Conservation (phyloP, 2,113 vertebrate species). For the Cavia aperea region DNA sequence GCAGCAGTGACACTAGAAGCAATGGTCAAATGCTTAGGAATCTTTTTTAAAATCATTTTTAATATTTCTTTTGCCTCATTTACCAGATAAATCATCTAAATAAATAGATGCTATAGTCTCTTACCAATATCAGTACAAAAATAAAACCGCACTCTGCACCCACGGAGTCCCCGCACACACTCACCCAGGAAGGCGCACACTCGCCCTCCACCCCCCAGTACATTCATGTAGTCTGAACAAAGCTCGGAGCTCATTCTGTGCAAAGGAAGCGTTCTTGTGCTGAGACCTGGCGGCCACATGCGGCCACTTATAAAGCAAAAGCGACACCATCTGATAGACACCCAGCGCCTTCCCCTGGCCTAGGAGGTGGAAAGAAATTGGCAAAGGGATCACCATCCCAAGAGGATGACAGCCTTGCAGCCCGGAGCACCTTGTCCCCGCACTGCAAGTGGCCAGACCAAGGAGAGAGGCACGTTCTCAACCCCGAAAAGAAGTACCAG, state of each 20-base stretch:
- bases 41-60: slow-evolving; percentile 70
- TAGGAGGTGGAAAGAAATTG: slow-evolving; percentile 47
- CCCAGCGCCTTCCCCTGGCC: slow-evolving; percentile 52
- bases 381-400: not conserved
- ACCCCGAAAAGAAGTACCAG: slow-evolving; percentile 4
- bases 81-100: slow-evolving; percentile 85
- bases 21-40: not conserved
- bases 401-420: not conserved
- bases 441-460: not conserved
- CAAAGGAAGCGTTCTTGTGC: slow-evolving; percentile 79
- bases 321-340: not conserved
- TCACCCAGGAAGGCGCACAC: slow-evolving; percentile 67
- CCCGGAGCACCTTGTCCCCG: not conserved
- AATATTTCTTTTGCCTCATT: slow-evolving; percentile 80
- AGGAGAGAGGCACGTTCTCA: not conserved
- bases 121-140: slow-evolving; percentile 83
- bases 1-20: not conserved
- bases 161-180: slow-evolving; percentile 64
- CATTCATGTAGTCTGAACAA: slow-evolving; percentile 82
- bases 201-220: slow-evolving; percentile 66
- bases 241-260: slow-evolving; percentile 79
- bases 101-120: slow-evolving; percentile 85
- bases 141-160: slow-evolving; percentile 78
- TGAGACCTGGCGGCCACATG: slow-evolving; percentile 66
- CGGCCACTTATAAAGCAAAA: slow-evolving; percentile 7